These are phyloP conservation scores for Acanthaster planci DNA, from an alignment of 35 echinoderm and acorn worm species.

Conservation along the genomic window DNA sequence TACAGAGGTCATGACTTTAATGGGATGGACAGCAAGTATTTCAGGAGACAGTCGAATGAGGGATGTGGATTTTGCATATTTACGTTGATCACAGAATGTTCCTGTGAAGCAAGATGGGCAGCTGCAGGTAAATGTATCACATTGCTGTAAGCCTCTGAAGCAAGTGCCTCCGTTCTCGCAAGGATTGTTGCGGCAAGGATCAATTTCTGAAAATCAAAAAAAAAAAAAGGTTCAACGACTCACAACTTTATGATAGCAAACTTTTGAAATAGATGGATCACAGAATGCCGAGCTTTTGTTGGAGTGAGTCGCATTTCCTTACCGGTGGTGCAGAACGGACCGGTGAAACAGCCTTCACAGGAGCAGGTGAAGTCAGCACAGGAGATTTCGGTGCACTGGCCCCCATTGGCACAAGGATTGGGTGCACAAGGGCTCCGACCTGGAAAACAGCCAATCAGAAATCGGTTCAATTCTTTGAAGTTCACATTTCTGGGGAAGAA, in stretches of 20 bases:
- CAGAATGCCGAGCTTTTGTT: not conserved
- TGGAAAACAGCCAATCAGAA: slow-evolving; percentile 9
- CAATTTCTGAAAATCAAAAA: slow-evolving; percentile 34
- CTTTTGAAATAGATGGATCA: not conserved
- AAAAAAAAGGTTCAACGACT: not conserved
- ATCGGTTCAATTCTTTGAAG: too few relatives aligned
- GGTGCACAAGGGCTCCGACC: slow-evolving; percentile 52
- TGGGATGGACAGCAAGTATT: too few relatives aligned
- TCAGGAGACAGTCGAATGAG: too few relatives aligned
- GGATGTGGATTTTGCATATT: not conserved
- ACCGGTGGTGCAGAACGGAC: slow-evolving; percentile 25
- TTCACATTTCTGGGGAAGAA: too few relatives aligned
- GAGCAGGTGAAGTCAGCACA: slow-evolving; percentile 11
- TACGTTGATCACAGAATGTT: slow-evolving; percentile 27
- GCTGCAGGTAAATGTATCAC: slow-evolving; percentile 31
- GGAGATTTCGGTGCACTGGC: slow-evolving; percentile 5
- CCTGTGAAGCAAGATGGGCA: slow-evolving; percentile 43
- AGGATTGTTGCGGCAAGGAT: slow-evolving; percentile 55
- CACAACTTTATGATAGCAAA: too few relatives aligned
- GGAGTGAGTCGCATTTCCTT: not conserved
- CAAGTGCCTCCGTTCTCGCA: slow-evolving; percentile 81
- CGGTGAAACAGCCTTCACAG: slow-evolving; percentile 5
- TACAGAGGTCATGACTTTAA: too few relatives aligned
- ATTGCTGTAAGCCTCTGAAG: not conserved
- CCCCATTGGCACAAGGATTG: slow-evolving; percentile 42